A percentile compares a stretch with the other conserved stretches of the same genome.
Evolutionary conservation across 2,113 vertebrate species (phyloP).

Genomic region (Collichthys lucidus): DNA sequence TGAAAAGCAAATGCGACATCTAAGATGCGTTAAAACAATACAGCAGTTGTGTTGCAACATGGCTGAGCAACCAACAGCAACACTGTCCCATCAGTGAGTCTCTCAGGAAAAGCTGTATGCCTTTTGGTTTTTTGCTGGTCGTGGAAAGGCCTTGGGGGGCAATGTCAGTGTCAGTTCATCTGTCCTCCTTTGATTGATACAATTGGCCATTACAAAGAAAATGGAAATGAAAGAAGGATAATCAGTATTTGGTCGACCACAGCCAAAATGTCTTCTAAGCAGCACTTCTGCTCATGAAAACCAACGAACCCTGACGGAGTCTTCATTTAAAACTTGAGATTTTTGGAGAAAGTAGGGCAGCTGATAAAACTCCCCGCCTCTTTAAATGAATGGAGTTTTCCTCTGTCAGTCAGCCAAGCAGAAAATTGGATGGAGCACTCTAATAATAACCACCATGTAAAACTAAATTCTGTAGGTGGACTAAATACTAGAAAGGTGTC

Average conservation of each 20-base stretch:
- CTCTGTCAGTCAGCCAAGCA: conserved; percentile 24
- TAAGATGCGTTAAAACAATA: neutral
- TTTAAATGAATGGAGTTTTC: neutral
- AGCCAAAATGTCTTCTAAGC: too few species aligned
- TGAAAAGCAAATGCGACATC: too few species aligned
- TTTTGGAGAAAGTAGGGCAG: neutral
- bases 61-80: too few species aligned
- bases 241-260: neutral
- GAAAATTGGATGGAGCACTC: conserved; percentile 24
- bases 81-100: too few species aligned
- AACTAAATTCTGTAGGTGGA: neutral
- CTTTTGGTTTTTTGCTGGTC: too few species aligned
- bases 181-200: too few species aligned
- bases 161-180: too few species aligned
- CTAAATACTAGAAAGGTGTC: conserved; percentile 10
- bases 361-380: neutral
- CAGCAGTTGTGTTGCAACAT: too few species aligned
- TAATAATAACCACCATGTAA: conserved; percentile 11
- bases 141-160: too few species aligned
- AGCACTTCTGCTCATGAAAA: too few species aligned
- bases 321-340: neutral
- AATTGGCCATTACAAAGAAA: neutral
- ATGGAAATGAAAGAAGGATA: neutral
- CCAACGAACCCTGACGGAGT: too few species aligned
- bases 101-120: too few species aligned